Evolutionary conservation across 2,113 vertebrate species (phyloP).

Genomic region (Cavia porcellus): DNA sequence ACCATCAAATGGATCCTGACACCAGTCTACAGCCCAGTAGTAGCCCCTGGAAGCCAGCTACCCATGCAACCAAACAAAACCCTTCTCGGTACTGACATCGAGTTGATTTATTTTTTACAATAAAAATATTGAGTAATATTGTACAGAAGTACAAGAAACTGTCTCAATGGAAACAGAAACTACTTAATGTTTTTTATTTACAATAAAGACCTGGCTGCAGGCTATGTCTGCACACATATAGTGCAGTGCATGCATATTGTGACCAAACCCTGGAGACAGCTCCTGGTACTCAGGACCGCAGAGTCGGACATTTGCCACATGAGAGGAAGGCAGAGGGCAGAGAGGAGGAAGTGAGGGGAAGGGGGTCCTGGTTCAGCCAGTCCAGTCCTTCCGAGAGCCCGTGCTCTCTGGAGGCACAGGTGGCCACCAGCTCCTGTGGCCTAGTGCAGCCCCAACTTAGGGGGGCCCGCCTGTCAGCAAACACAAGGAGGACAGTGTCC

Average conservation of each 20-base stretch:
- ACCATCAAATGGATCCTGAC: conserved; percentile 83
- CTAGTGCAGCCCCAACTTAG: conserved; percentile 95
- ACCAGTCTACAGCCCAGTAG: conserved; percentile 79
- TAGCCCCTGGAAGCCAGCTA: conserved; percentile 45
- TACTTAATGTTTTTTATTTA: conserved; percentile 91
- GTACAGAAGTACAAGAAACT: conserved; percentile 95
- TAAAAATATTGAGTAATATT: conserved; percentile 93
- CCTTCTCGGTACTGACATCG: conserved; percentile 89
- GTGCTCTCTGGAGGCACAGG: conserved; percentile 95
- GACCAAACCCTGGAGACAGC: conserved; percentile 91
- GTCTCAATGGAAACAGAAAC: conserved; percentile 93
- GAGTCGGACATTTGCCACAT: conserved; percentile 93
- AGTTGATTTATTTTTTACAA: conserved; percentile 87
- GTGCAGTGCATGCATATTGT: conserved; percentile 83
- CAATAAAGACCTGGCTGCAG: conserved; percentile 93
- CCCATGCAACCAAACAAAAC: conserved; percentile 54
- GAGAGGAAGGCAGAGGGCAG: conserved; percentile 90
- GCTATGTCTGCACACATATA: conserved; percentile 86
- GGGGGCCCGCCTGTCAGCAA: conserved; percentile 92
- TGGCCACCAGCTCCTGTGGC: conserved; percentile 96
- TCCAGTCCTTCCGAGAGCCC: conserved; percentile 99
- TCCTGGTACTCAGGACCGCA: conserved; percentile 92
- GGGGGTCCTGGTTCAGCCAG: conserved; percentile 91
- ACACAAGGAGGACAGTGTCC: conserved; percentile 96
- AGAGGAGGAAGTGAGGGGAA: conserved; percentile 81